Conservation (phyloP, 92 coral and sea anemone species). For the Epizoanthus stellaris region DNA sequence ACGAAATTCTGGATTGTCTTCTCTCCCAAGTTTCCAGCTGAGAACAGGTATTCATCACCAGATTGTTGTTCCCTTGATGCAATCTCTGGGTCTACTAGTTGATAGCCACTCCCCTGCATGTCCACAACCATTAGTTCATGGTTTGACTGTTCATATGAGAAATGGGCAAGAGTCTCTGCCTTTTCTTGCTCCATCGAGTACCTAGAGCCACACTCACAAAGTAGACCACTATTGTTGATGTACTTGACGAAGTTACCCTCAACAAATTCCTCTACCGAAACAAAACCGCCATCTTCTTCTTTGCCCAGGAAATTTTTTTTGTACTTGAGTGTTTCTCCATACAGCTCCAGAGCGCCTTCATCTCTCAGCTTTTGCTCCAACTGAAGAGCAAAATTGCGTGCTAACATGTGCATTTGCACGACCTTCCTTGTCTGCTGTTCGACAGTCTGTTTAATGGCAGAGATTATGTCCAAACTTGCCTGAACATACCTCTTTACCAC, state of each 20-base stretch:
- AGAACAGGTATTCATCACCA: slow-evolving; percentile 24
- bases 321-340: background rate
- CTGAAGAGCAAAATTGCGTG: slow-evolving; percentile 15
- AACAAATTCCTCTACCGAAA: background rate
- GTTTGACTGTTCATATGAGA: slow-evolving; percentile 22
- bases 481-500: slow-evolving; percentile 19
- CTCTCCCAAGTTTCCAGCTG: slow-evolving; percentile 40
- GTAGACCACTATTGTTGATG: slow-evolving; percentile 11
- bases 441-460: slow-evolving; percentile 20
- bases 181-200: slow-evolving; percentile 6
- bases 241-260: background rate
- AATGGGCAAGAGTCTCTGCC: slow-evolving; percentile 23
- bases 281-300: slow-evolving; percentile 6
- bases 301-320: background rate
- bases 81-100: slow-evolving; percentile 39
- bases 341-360: background rate
- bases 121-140: slow-evolving; percentile 29
- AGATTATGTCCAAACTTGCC: slow-evolving; percentile 20
- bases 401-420: slow-evolving; percentile 29
- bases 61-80: slow-evolving; percentile 13
- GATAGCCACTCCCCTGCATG: slow-evolving; percentile 40
- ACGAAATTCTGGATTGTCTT: slow-evolving; percentile 23
- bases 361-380: background rate
- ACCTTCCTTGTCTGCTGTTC: slow-evolving; percentile 24
- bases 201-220: slow-evolving; percentile 5